A percentile compares a stretch with the other conserved stretches of the same genome.
phyloP scores from a whole-genome alignment of 2,888 invertebrate genomes.

The Tenthredo notha region DNA sequence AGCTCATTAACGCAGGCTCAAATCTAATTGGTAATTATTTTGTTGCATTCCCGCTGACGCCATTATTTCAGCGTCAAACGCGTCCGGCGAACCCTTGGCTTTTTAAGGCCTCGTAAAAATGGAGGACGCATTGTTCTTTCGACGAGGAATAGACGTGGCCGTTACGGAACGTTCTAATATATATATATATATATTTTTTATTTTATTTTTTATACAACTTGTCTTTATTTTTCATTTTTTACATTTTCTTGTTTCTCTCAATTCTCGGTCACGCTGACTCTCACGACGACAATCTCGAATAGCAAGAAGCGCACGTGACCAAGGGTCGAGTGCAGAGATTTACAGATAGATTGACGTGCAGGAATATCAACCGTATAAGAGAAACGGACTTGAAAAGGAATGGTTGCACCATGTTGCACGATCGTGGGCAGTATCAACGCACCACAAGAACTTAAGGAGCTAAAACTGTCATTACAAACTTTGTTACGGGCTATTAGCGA shows the following conservation, averaged over 20 bases:
- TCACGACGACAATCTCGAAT: conserved; percentile 37
- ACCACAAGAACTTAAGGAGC: conserved; percentile 44
- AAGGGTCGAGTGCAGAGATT: conserved; percentile 33
- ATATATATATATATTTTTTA: conserved; percentile 1
- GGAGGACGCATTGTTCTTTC: conserved; percentile 48
- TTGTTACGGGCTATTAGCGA: conserved; percentile 47
- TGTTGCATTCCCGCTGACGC: conserved; percentile 52
- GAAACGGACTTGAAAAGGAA: conserved; percentile 34
- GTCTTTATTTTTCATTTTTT: neutral
- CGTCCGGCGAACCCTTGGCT: conserved; percentile 32
- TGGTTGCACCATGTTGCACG: conserved; percentile 33
- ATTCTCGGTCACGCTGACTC: conserved; percentile 38
- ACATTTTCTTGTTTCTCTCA: conserved; percentile 19
- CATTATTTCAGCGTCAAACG: conserved; percentile 51
- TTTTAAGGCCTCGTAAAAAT: conserved; percentile 51
- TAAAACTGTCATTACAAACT: conserved; percentile 46
- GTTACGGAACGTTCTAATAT: conserved; percentile 33
- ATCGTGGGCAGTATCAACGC: conserved; percentile 20
- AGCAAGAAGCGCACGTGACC: conserved; percentile 31
- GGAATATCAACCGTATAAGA: conserved; percentile 35
- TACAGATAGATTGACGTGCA: conserved; percentile 40
- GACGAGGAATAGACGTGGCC: conserved; percentile 41
- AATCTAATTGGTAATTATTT: conserved; percentile 53
- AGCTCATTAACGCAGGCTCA: conserved; percentile 49
- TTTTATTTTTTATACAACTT: neutral